Percentiles rank a stretch among this genome's conserved stretches.
Evolutionary conservation across 2,888 invertebrate species (phyloP).

Genomic region (Teleiodes luculella): DNA sequence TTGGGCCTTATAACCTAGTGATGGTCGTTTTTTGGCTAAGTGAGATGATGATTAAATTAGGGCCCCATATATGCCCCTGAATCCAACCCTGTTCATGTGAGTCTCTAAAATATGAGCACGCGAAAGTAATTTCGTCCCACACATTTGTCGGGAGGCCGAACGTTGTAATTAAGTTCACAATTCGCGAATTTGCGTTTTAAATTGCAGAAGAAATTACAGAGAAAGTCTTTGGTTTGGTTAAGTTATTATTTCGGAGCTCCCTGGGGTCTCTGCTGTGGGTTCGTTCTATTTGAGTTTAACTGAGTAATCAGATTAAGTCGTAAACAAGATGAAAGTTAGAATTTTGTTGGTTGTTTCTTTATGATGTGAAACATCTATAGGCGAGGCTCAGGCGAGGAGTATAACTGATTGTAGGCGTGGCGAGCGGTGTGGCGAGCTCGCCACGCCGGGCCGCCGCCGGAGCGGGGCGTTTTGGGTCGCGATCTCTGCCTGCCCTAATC

Average conservation of each 20-base stretch:
- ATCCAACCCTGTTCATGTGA: neutral
- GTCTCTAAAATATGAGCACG: constrained; percentile 14
- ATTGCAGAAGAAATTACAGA: constrained; percentile 25
- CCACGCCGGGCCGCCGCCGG: too few relatives aligned
- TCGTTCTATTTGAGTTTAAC: neutral
- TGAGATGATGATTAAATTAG: neutral
- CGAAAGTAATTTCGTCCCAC: constrained; percentile 11
- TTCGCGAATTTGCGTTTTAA: constrained; percentile 41
- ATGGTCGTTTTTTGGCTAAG: too few relatives aligned
- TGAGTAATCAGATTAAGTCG: neutral
- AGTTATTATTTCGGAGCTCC: constrained; percentile 22
- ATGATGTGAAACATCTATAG: too few relatives aligned
- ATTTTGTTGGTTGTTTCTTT: too few relatives aligned
- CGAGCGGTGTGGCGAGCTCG: too few relatives aligned
- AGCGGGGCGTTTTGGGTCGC: too few relatives aligned
- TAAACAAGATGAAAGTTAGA: too few relatives aligned
- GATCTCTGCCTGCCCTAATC: too few relatives aligned
- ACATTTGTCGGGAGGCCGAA: constrained; percentile 9
- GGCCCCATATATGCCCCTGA: neutral
- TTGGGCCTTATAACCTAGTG: too few relatives aligned
- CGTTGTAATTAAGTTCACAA: constrained; percentile 41
- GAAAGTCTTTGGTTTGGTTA: constrained; percentile 45
- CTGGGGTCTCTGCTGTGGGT: neutral
- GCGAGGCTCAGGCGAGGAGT: too few relatives aligned
- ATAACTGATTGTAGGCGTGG: too few relatives aligned